Percentiles rank a stretch among this genome's conserved stretches.
These are phyloP conservation scores for Synanthedon andrenaeformis DNA, from an alignment of 2,888 invertebrate species.

Conservation along the genomic window DNA sequence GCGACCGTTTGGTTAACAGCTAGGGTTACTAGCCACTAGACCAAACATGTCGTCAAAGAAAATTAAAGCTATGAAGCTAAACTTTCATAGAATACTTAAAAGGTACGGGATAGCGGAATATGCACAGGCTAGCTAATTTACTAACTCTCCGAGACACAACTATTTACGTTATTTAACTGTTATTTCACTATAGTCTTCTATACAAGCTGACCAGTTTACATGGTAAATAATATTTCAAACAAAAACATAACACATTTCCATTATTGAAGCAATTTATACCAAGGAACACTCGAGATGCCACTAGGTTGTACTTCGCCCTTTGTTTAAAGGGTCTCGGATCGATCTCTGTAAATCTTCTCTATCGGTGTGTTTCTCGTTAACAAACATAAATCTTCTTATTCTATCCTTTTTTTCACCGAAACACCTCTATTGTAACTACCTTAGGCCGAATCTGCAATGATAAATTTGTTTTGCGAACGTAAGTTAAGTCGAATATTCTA, in stretches of 20 bases:
- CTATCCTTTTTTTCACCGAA: slow-evolving; percentile 8
- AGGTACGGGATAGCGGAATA: no score
- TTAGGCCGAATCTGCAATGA: slow-evolving; percentile 2
- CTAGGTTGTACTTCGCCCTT: slow-evolving; percentile 12
- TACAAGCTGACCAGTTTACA: no score
- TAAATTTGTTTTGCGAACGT: background rate
- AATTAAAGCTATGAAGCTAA: no score
- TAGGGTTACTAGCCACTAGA: no score
- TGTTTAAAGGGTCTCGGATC: slow-evolving; percentile 23
- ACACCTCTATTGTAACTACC: slow-evolving; percentile 8
- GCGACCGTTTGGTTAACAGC: no score
- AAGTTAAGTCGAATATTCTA: background rate
- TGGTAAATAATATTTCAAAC: no score
- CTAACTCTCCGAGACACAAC: no score
- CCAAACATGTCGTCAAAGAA: no score
- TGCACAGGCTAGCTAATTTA: no score
- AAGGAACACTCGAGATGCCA: slow-evolving; percentile 6
- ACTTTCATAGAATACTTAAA: no score
- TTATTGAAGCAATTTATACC: slow-evolving; percentile 16
- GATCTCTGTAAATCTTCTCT: slow-evolving; percentile 37
- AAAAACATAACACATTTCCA: slow-evolving; percentile 1
- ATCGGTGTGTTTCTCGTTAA: slow-evolving; percentile 28
- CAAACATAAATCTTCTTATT: slow-evolving; percentile 13
- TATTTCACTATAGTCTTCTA: no score
- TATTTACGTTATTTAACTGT: no score